Conservation (phyloP, 2,113 vertebrate genomes). For the Tychaedon coryphoeus region DNA sequence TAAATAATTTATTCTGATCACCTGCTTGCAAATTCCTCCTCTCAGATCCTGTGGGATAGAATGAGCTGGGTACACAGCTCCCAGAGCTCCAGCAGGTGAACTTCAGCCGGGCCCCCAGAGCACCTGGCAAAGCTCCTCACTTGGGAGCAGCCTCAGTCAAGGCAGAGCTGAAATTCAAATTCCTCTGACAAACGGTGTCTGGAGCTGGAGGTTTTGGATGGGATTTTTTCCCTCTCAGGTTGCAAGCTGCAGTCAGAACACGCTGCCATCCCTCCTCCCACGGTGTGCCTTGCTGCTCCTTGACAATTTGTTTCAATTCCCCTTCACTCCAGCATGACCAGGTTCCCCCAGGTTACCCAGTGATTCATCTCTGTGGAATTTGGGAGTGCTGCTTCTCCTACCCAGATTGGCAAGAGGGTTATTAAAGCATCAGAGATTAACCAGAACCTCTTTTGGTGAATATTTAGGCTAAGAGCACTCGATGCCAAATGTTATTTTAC, state of each 20-base stretch:
- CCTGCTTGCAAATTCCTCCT: background rate
- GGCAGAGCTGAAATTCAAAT: background rate
- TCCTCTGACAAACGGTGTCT: background rate
- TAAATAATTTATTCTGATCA: conserved; percentile 50
- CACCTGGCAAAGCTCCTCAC: background rate
- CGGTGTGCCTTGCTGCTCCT: background rate
- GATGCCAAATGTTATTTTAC: background rate
- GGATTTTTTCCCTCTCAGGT: background rate
- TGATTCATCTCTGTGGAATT: conserved; percentile 31
- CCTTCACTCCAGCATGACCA: background rate
- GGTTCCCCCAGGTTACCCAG: background rate
- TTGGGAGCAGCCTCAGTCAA: background rate
- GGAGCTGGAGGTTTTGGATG: background rate
- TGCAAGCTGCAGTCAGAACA: background rate
- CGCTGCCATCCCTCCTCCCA: background rate
- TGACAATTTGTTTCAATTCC: background rate
- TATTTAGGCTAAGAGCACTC: background rate
- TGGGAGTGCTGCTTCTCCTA: background rate
- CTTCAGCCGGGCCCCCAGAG: background rate
- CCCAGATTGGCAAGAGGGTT: background rate
- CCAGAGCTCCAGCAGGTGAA: background rate
- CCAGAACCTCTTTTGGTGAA: conserved; percentile 5
- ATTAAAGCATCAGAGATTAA: background rate
- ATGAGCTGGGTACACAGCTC: background rate
- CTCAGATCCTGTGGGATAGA: background rate